Evolutionary conservation across 1,140 invertebrate genomes (phyloP).

Genomic region (Papilio aristodemus): DNA sequence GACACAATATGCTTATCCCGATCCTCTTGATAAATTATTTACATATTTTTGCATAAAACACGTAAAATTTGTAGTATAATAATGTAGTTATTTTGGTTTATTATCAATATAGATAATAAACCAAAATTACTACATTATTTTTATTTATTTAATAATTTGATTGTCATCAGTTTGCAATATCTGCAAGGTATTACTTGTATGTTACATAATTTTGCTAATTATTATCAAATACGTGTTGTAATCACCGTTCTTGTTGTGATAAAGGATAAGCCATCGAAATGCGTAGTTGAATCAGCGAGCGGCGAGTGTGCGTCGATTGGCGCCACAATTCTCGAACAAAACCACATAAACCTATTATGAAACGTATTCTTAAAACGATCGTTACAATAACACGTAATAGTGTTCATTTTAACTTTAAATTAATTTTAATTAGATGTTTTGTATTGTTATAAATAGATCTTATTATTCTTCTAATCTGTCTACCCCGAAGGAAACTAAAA

Average conservation of each 20-base stretch:
- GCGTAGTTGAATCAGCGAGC: slow-evolving; percentile 2
- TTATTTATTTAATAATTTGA: too few species aligned
- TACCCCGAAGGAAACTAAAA: neutral
- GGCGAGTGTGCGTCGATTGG: slow-evolving; percentile 11
- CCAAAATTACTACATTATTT: too few species aligned
- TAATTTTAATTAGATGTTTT: slow-evolving; percentile 10
- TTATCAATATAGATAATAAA: too few species aligned
- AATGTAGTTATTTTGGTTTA: too few species aligned
- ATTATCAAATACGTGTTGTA: slow-evolving; percentile 18
- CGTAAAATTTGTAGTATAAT: too few species aligned
- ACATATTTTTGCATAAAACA: too few species aligned
- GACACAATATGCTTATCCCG: too few species aligned
- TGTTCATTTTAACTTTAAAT: neutral
- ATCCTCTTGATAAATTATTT: too few species aligned
- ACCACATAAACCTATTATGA: slow-evolving; percentile 31
- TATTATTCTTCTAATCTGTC: neutral
- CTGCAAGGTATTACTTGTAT: too few species aligned
- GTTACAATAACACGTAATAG: neutral
- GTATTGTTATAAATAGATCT: too few species aligned
- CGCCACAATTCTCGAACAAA: slow-evolving; percentile 25
- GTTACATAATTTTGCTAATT: neutral
- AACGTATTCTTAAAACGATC: slow-evolving; percentile 14
- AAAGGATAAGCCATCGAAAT: slow-evolving; percentile 25
- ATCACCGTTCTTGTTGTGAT: neutral
- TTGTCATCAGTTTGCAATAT: too few species aligned